Percentiles rank a stretch among this genome's conserved stretches.
Conservation (phyloP, 2,888 invertebrate species). For the Noctua janthe region DNA sequence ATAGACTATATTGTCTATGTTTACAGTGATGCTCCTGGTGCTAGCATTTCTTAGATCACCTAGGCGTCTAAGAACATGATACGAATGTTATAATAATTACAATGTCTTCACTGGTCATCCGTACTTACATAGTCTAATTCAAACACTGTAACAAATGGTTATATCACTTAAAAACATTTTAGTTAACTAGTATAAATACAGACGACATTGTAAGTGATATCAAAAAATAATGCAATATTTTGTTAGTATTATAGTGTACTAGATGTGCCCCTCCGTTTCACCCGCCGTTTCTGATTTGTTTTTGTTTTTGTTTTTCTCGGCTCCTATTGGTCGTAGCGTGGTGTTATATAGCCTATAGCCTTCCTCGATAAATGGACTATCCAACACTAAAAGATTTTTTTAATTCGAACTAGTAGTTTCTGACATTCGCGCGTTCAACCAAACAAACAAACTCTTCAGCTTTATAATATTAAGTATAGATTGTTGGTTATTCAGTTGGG, state of each 20-base stretch:
- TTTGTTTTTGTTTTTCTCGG: too few species aligned
- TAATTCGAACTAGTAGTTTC: too few species aligned
- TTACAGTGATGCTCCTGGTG: neutral
- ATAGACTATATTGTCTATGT: neutral
- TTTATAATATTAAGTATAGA: too few species aligned
- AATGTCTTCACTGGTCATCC: constrained; percentile 17
- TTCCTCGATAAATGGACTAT: too few species aligned
- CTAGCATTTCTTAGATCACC: neutral
- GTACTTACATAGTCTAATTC: constrained; percentile 7
- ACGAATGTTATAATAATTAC: neutral
- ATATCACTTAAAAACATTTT: constrained; percentile 21
- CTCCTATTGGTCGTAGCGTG: too few species aligned
- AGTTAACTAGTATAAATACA: constrained; percentile 17
- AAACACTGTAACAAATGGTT: constrained; percentile 24
- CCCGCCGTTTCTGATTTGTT: too few species aligned
- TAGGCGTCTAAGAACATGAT: neutral
- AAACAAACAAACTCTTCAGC: too few species aligned
- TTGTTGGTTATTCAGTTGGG: too few species aligned
- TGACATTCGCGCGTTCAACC: too few species aligned
- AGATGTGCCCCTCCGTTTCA: too few species aligned
- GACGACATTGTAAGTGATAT: constrained; percentile 11
- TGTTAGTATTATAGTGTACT: neutral
- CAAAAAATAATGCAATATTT: constrained; percentile 17
- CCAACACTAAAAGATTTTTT: too few species aligned
- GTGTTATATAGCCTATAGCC: too few species aligned